phyloP scores from a whole-genome alignment of 2,113 vertebrate species.

The Struthio camelus region DNA sequence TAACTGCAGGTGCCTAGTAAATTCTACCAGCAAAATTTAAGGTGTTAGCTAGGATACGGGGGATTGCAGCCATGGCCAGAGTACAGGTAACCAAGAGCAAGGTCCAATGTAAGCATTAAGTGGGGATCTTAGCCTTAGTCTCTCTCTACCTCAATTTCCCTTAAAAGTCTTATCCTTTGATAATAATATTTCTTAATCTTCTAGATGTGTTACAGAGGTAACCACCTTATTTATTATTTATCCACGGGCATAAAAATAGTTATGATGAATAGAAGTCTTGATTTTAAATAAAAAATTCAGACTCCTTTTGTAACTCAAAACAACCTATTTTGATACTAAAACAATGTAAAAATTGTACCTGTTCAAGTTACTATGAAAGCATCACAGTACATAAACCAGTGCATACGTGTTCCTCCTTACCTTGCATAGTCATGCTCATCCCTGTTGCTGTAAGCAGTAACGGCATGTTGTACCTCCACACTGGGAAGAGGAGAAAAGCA shows the following conservation, averaged over 20 bases:
- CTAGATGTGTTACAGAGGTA: neutral
- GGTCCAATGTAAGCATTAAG: neutral
- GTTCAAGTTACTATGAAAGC: neutral
- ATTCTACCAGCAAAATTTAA: neutral
- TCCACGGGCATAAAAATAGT: neutral
- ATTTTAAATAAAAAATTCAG: neutral
- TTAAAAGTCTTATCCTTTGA: neutral
- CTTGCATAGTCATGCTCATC: neutral
- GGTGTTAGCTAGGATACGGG: neutral
- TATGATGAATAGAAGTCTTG: neutral
- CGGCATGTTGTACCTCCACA: conserved; percentile 17
- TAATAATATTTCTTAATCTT: neutral
- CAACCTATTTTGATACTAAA: neutral
- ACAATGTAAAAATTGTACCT: neutral
- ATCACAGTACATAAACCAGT: neutral
- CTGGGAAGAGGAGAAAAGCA: neutral
- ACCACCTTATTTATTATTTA: neutral
- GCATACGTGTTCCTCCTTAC: neutral
- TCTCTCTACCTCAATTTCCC: neutral
- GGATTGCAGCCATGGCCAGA: neutral
- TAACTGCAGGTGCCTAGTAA: neutral
- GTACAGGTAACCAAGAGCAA: neutral
- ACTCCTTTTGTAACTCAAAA: neutral
- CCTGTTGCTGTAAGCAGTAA: conserved; percentile 27
- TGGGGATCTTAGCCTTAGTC: neutral